Evolutionary conservation across 2,888 invertebrate genomes (phyloP), one percentile per base, ranked within the genome.

Genomic region (Pasiphila rectangulata): DNA sequence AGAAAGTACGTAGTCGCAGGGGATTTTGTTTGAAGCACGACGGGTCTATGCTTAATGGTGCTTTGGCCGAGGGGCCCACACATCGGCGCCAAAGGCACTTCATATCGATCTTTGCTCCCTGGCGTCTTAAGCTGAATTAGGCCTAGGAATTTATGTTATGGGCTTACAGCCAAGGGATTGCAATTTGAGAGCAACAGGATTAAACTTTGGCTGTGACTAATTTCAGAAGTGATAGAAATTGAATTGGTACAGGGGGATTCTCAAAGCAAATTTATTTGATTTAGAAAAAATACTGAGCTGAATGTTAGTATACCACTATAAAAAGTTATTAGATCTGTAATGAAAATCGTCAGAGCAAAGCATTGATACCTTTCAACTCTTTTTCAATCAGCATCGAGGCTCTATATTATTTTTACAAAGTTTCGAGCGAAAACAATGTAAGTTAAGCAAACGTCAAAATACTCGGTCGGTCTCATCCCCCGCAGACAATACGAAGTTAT

Each of bases 91-190:
- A 78, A 72, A 69, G 75, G 75, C 79, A 77, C 75, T 79, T 76
- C 82, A 83, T 86, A 86, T 86, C 83, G 86, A 87, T 87, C 85
- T 87, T 77, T 76, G 79, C 76, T 84, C 86, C 83, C 86, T 78
- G 72, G 80, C 76, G 80, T 77, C 79, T 82, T 75, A 72, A 79
- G 78, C 79, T 67, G 79, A 81, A 82, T 84, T 83, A 80, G 79
- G 75, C 75, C 75, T 74, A 75, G 75, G 65, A 78, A 82, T 84
- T 83, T 81, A 82, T 85, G 77, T 76, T 69, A 67, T 59, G 68
- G 72, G 73, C 72, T 74, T 71, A 67, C 61, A 63, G 67, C 61
- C 68, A 66, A 65, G 71, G 72, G 69, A 69, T 61, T 57, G 54
- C 61, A 61, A 59, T 61, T 65, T 60, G 58, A 59, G 54, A 63